Conservation (phyloP, 2,888 invertebrate genomes). For the Pteria penguin region DNA sequence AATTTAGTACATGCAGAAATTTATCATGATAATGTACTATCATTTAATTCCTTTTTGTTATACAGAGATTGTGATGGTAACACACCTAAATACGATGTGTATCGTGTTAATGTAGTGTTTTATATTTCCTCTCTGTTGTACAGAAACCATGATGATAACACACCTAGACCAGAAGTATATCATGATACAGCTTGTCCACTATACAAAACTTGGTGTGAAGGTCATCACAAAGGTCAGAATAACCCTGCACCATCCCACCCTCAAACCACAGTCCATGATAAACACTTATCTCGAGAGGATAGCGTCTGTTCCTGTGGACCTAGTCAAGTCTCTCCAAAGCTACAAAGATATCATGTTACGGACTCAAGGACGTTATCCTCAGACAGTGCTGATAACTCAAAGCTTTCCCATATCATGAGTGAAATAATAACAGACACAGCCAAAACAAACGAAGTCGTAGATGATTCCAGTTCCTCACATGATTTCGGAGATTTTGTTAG, state of each 20-base stretch:
- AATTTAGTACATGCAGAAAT: too few relatives aligned
- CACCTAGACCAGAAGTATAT: constrained; percentile 72
- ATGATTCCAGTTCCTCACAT: constrained; percentile 4
- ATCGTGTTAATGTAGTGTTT: too few relatives aligned
- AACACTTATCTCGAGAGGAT: constrained; percentile 16
- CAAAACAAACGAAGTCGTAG: neutral
- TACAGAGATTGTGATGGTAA: too few relatives aligned
- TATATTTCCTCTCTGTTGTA: neutral
- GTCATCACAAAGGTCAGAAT: constrained; percentile 24
- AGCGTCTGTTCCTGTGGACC: constrained; percentile 63
- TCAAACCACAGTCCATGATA: neutral
- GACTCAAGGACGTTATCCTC: constrained; percentile 5
- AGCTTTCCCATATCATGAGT: neutral
- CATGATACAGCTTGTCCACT: constrained; percentile 65
- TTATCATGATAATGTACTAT: too few relatives aligned
- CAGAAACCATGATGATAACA: constrained; percentile 47
- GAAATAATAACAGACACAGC: neutral
- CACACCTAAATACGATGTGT: too few relatives aligned
- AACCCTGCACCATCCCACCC: neutral
- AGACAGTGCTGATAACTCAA: neutral
- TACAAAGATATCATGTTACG: neutral
- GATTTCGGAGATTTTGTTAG: constrained; percentile 34
- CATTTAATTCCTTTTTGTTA: too few relatives aligned
- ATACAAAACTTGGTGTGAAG: constrained; percentile 42
- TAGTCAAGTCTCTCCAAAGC: constrained; percentile 8